Base-by-base conservation (phyloP, 1,140 invertebrate genomes). In the Plectrocnemia conspersa region DNA sequence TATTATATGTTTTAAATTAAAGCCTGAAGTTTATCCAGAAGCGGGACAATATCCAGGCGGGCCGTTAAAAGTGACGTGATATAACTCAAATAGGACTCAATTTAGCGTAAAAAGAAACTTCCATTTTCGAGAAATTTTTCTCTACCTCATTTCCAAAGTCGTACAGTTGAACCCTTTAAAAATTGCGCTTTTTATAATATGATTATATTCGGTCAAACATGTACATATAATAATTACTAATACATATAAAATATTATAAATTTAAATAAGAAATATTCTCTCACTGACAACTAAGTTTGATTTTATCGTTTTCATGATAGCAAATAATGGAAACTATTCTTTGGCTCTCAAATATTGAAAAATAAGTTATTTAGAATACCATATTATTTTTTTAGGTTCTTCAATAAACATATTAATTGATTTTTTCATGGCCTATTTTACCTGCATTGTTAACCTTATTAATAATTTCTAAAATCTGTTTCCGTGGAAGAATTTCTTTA, bases 71-170 rank as follows among this genome's bases (percentile, higher is more conserved):
- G 54, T 61, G 58, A 56, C 58, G 54, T 56, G 54, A 44, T 50
- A 56, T 61, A 54, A 61, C 58, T 61, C 58, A 61, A 56, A 56
- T 52, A 56, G 54, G 54, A 61, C 58, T 61, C 58, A 61, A 61
- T 61, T 61, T 61, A 61, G 58, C 58, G 58, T 56, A 56, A 60
- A 61, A 56, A 61, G 58, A 61, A 61, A 61, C 58, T 61, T 47
- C 58, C 58, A 56, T 56, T 61, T 56, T 56, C 58, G 41, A 54
- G 54, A 61, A 56, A 56, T 48, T 56, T 56, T 50, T 47, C 49
- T 59, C 56, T 53, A 54, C 56, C 56, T 57, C 55, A 49, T 58
- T 58, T 44, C 56, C 45, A 48, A 54, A 52, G 50, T 42, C 54
- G 46, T 44, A 48, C 38, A 52, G 50, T 2, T 10, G 23, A 41